Percentiles rank a stretch among this genome's conserved stretches.
These are phyloP conservation scores for Micropoecilia bifurca DNA, from an alignment of 2,797 vertebrate genomes.

Conservation along the genomic window DNA sequence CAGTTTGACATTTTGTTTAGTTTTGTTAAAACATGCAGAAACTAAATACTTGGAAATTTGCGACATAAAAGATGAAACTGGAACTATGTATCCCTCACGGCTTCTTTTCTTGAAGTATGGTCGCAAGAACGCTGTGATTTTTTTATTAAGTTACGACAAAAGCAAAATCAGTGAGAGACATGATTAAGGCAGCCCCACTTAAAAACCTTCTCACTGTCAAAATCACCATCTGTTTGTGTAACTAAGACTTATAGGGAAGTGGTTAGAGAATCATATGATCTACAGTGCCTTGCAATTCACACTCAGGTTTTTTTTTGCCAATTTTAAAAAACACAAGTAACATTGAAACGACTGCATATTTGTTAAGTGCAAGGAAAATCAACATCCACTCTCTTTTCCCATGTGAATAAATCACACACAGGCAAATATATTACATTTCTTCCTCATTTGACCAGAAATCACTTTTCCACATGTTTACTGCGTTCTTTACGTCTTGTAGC, in stretches of 20 bases:
- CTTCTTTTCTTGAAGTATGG: neutral
- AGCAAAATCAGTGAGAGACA: neutral
- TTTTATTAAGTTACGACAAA: neutral
- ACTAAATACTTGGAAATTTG: neutral
- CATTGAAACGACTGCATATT: neutral
- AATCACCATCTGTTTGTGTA: neutral
- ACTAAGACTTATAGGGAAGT: neutral
- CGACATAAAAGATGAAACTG: neutral
- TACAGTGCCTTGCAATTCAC: neutral
- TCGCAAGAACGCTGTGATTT: neutral
- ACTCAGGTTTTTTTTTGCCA: neutral
- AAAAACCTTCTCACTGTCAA: neutral
- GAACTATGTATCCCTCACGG: neutral
- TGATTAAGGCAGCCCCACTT: neutral
- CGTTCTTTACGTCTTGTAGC: neutral
- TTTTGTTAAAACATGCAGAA: neutral
- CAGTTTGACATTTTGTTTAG: neutral
- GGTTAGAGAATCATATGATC: neutral
- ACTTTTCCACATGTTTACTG: neutral
- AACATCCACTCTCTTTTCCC: neutral
- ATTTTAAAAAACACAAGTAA: neutral
- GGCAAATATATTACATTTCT: neutral
- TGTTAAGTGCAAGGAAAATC: neutral
- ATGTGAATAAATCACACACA: neutral
- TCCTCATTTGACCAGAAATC: neutral